These are phyloP conservation scores for Myripristis murdjan DNA, from an alignment of 2,797 vertebrate species.

Conservation along the genomic window DNA sequence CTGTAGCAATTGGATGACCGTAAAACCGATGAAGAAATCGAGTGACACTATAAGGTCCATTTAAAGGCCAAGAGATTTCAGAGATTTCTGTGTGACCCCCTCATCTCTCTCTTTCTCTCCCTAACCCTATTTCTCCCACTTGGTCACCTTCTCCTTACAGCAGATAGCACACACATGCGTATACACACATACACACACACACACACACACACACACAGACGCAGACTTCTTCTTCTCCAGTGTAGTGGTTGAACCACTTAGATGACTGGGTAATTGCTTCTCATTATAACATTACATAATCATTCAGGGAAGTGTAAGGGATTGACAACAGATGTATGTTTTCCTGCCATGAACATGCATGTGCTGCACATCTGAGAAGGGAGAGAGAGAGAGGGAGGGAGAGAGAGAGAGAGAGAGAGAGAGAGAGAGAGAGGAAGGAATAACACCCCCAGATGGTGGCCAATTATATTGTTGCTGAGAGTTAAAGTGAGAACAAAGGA, in stretches of 20 bases:
- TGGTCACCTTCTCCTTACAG: background rate
- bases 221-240: no score
- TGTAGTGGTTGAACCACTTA: background rate
- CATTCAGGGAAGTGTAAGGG: conserved; percentile 54
- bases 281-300: conserved; percentile 76
- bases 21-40: conserved; percentile 17
- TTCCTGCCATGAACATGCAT: conserved; percentile 65
- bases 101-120: conserved; percentile 2
- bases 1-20: conserved; percentile 15
- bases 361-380: conserved; percentile 54
- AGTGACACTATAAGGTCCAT: conserved; percentile 17
- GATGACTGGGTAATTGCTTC: conserved; percentile 46
- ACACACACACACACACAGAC: no score
- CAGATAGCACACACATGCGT: conserved; percentile 1
- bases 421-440: conserved; percentile 44
- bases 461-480: conserved; percentile 74
- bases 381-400: background rate
- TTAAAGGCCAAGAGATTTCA: conserved; percentile 36
- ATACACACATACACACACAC: conserved; percentile 25
- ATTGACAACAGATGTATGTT: conserved; percentile 75
- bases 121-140: conserved; percentile 2
- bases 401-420: background rate
- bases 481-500: conserved; percentile 80
- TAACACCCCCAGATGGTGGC: conserved; percentile 77
- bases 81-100: background rate